phyloP scores from a whole-genome alignment of 2,113 vertebrate species.

The Hirundichthys speculiger region DNA sequence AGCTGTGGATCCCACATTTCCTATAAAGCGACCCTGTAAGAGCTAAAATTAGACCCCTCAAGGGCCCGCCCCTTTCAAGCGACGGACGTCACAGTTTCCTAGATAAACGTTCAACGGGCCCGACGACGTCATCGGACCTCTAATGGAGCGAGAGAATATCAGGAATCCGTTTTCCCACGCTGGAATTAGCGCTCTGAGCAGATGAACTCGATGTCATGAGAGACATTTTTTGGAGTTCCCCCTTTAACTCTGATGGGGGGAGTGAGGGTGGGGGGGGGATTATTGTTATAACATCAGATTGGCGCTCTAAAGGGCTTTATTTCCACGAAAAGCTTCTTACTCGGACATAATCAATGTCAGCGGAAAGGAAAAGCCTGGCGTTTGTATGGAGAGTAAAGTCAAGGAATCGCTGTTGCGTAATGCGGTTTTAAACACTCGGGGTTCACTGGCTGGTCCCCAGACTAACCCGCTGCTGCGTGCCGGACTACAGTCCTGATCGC shows the following conservation, averaged over 20 bases:
- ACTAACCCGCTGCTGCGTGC: too few relatives aligned
- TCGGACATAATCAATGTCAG: constrained; percentile 1
- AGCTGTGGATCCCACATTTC: too few relatives aligned
- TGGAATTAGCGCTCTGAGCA: not conserved
- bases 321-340: constrained; percentile 30
- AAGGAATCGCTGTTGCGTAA: not conserved
- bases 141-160: constrained; percentile 1
- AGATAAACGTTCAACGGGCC: not conserved
- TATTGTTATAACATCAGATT: not conserved
- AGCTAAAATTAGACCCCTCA: too few relatives aligned
- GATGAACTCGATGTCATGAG: not conserved
- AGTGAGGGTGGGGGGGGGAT: not conserved
- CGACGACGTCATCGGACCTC: not conserved
- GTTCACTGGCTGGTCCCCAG: too few relatives aligned
- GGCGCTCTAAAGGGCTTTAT: not conserved
- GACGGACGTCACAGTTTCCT: too few relatives aligned
- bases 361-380: not conserved
- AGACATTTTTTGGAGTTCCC: too few relatives aligned
- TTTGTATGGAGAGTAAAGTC: not conserved
- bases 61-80: too few relatives aligned
- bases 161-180: not conserved
- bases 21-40: too few relatives aligned
- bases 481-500: too few relatives aligned
- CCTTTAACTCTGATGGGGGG: too few relatives aligned
- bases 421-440: not conserved